phyloP scores from a whole-genome alignment of 2,888 invertebrate species.

The Arge pagana region DNA sequence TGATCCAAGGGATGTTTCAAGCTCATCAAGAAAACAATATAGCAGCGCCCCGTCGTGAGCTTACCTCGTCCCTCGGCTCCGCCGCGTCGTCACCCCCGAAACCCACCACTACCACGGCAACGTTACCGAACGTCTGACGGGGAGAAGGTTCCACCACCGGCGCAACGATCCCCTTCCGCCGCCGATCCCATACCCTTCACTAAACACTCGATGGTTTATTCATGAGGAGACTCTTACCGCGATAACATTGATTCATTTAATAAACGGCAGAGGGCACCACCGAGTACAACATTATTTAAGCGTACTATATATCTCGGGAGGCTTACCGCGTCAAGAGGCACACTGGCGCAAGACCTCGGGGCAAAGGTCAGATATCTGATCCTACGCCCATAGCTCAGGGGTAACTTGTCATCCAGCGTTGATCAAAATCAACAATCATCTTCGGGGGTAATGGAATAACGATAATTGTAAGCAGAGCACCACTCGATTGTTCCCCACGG shows the following conservation, averaged over 20 bases:
- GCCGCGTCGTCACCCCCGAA: conserved; percentile 12
- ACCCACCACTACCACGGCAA: conserved; percentile 13
- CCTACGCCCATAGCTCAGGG: too few species aligned
- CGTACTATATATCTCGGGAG: conserved; percentile 51
- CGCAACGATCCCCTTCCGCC: conserved; percentile 27
- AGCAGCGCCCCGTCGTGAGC: conserved; percentile 54
- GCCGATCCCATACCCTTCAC: conserved; percentile 36
- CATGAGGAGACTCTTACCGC: conserved; percentile 54
- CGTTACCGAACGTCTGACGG: conserved; percentile 25
- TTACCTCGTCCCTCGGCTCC: conserved; percentile 41
- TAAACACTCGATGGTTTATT: conserved; percentile 58
- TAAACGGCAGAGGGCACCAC: conserved; percentile 49
- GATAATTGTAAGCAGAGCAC: too few species aligned
- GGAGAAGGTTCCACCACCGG: conserved; percentile 10
- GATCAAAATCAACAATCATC: too few species aligned
- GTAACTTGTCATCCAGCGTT: too few species aligned
- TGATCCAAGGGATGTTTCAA: conserved; percentile 42
- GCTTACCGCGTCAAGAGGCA: conserved; percentile 49
- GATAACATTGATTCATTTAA: conserved; percentile 58
- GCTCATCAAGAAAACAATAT: conserved; percentile 59
- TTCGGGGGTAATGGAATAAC: too few species aligned
- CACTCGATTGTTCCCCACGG: too few species aligned
- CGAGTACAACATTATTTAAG: conserved; percentile 49
- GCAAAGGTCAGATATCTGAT: conserved; percentile 8
- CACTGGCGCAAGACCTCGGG: not conserved